A percentile compares a stretch with the other conserved stretches of the same genome.
phyloP scores from a whole-genome alignment of 92 coral and sea anemone genomes.

The Epizoanthus ramosus region DNA sequence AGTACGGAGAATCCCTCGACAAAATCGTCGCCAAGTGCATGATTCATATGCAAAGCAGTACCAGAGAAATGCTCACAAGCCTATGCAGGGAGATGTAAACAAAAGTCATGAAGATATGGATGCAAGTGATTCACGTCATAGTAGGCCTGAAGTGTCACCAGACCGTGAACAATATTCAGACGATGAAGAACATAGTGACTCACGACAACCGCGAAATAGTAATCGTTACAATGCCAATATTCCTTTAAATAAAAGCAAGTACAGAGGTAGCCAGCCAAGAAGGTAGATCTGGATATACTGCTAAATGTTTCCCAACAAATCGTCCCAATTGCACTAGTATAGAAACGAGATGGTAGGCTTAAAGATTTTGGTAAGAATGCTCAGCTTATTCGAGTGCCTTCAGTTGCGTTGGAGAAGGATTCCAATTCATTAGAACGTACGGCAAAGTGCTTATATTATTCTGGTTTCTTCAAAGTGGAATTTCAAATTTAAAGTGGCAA shows the following conservation, averaged over 20 bases:
- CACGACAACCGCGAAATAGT: neutral
- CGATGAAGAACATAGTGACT: neutral
- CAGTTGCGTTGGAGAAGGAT: too few species aligned
- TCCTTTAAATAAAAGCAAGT: neutral
- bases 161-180: conserved; percentile 22
- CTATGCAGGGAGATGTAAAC: conserved; percentile 5
- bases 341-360: too few species aligned
- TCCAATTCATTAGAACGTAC: too few species aligned
- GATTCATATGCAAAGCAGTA: conserved; percentile 34
- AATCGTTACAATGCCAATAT: conserved; percentile 2
- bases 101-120: neutral
- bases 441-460: too few species aligned
- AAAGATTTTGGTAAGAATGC: too few species aligned
- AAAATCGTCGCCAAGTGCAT: conserved; percentile 24
- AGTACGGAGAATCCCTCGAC: conserved; percentile 8
- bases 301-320: too few species aligned
- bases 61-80: neutral
- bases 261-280: neutral
- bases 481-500: too few species aligned
- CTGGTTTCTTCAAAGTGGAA: too few species aligned
- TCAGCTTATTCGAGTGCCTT: too few species aligned
- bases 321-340: too few species aligned
- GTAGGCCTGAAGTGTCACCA: neutral
- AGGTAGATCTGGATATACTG: conserved; percentile 1
- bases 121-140: neutral